These are phyloP conservation scores for Amazona vittata DNA, from an alignment of 2,113 vertebrate genomes.

Conservation along the genomic window DNA sequence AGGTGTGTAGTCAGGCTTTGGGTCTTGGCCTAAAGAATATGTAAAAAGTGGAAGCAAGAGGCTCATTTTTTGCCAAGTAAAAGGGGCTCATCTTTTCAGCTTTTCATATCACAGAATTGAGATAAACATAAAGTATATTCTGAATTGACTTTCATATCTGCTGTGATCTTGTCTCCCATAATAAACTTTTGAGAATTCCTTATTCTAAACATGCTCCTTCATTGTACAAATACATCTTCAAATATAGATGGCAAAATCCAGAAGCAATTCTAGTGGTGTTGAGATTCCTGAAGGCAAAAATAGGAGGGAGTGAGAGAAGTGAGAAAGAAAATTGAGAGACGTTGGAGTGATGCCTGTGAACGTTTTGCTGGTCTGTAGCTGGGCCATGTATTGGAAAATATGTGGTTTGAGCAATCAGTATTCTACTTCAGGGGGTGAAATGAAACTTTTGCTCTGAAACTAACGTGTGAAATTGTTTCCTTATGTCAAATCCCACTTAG, in stretches of 20 bases:
- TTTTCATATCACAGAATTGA: background rate
- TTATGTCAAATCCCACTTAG: background rate
- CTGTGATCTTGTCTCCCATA: background rate
- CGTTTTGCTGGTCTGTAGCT: conserved; percentile 4
- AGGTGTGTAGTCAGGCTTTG: background rate
- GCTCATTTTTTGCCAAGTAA: background rate
- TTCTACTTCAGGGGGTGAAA: background rate
- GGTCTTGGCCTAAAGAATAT: background rate
- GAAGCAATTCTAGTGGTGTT: background rate
- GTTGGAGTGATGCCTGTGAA: background rate
- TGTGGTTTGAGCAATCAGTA: background rate
- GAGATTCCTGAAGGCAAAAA: conserved; percentile 35
- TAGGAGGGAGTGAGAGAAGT: background rate
- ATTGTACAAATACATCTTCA: background rate
- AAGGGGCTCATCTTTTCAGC: background rate
- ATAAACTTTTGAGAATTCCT: background rate
- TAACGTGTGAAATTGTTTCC: background rate
- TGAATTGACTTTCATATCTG: background rate
- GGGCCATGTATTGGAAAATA: background rate
- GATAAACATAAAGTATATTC: background rate
- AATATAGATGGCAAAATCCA: background rate
- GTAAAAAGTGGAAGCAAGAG: background rate
- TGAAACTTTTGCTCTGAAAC: conserved; percentile 20
- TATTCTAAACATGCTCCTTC: background rate
- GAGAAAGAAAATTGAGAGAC: conserved; percentile 26